Percentiles rank a stretch among this genome's conserved stretches.
Evolutionary conservation across 2,797 vertebrate species (phyloP).

Genomic region (Lepilemur septentrionalis): DNA sequence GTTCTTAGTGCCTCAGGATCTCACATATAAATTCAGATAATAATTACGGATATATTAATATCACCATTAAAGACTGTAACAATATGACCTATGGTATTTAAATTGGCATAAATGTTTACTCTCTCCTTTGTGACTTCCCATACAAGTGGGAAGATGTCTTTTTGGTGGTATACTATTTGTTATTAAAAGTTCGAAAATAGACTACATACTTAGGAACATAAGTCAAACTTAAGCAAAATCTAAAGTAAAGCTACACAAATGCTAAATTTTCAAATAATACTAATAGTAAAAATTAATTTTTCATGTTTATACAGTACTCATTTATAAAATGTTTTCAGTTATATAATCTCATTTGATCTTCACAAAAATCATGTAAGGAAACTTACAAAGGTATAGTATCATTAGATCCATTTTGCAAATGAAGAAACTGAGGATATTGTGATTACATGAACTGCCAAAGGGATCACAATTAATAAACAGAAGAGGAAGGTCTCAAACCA

Average conservation of each 20-base stretch:
- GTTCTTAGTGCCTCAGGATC: slow-evolving; percentile 24
- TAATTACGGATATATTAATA: neutral
- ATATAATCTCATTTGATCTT: slow-evolving; percentile 33
- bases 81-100: neutral
- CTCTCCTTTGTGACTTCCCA: slow-evolving; percentile 14
- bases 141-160: neutral
- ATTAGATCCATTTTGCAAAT: slow-evolving; percentile 31
- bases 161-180: neutral
- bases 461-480: neutral
- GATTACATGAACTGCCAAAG: slow-evolving; percentile 31
- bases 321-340: slow-evolving; percentile 43
- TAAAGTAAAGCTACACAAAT: slow-evolving; percentile 27
- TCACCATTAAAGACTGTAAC: neutral
- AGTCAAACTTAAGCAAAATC: slow-evolving; percentile 49
- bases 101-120: neutral
- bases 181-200: neutral
- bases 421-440: neutral
- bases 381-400: neutral
- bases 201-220: slow-evolving; percentile 46
- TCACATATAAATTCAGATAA: neutral
- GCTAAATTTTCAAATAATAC: slow-evolving; percentile 23
- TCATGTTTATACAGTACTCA: neutral
- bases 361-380: slow-evolving; percentile 39
- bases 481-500: neutral
- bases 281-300: neutral